phyloP scores from a whole-genome alignment of 2,113 vertebrate species.

The Gracilinanus agilis region DNA sequence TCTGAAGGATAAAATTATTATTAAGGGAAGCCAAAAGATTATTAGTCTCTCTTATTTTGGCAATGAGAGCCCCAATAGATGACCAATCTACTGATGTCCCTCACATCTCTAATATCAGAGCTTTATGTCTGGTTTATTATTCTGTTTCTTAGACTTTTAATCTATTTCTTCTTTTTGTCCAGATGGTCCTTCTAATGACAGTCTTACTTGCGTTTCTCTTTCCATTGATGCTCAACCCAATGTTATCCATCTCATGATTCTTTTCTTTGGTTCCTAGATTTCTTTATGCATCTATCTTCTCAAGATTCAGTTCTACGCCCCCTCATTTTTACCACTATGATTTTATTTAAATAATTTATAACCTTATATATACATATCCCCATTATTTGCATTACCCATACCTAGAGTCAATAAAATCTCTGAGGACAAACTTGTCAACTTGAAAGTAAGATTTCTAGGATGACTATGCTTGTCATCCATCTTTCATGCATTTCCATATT shows the following conservation, averaged over 20 bases:
- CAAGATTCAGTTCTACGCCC: neutral
- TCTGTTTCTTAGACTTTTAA: neutral
- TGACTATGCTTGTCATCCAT: neutral
- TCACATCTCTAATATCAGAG: neutral
- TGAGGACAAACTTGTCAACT: neutral
- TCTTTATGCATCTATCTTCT: neutral
- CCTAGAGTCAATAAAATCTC: neutral
- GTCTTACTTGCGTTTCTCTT: neutral
- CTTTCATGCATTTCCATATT: neutral
- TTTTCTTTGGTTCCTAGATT: neutral
- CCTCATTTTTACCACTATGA: neutral
- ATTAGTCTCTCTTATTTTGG: neutral
- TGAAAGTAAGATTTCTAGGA: neutral
- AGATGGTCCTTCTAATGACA: neutral
- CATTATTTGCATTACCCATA: neutral
- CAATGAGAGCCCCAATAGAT: neutral
- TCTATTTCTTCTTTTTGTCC: neutral
- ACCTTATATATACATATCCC: neutral
- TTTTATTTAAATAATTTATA: neutral
- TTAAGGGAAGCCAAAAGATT: neutral
- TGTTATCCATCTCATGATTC: neutral
- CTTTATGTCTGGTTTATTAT: neutral
- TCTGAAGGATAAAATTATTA: neutral
- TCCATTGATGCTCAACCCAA: neutral
- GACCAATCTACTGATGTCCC: neutral